Conservation (phyloP, 2,888 invertebrate genomes). For the Caenorhabditis imperialis region DNA sequence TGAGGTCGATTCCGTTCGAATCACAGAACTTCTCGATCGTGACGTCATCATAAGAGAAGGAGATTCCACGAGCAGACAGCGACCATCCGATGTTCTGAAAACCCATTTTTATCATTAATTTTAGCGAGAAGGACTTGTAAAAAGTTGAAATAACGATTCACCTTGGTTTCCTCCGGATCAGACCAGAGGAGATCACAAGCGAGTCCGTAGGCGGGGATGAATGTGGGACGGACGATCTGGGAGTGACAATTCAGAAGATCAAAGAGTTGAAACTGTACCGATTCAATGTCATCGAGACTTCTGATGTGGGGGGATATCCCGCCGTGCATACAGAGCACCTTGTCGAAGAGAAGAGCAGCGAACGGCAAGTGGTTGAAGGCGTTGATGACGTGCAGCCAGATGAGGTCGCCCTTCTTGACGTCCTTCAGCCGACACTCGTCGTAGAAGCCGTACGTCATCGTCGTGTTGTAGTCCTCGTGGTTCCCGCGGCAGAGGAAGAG, state of each 20-base stretch:
- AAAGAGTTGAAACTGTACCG: conserved; percentile 6
- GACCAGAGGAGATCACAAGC: conserved; percentile 71
- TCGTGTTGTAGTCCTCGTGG: conserved; percentile 74
- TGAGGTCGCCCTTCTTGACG: conserved; percentile 49
- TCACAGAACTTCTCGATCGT: conserved; percentile 80
- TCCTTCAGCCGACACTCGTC: conserved; percentile 67
- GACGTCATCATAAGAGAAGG: conserved; percentile 81
- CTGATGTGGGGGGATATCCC: conserved; percentile 69
- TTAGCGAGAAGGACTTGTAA: not conserved
- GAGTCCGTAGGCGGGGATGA: conserved; percentile 68
- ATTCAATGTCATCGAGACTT: conserved; percentile 60
- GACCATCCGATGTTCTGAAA: conserved; percentile 62
- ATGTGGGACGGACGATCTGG: conserved; percentile 63
- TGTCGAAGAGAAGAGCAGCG: conserved; percentile 63
- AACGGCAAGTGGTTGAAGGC: conserved; percentile 72
- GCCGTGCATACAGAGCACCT: conserved; percentile 73
- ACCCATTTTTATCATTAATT: not conserved
- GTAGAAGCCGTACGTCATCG: conserved; percentile 72
- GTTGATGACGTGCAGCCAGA: conserved; percentile 67
- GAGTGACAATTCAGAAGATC: not conserved
- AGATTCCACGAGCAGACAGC: conserved; percentile 80
- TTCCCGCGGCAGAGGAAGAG: conserved; percentile 69
- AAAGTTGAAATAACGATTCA: not conserved
- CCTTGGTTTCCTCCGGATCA: conserved; percentile 57
- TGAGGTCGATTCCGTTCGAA: conserved; percentile 80